Evolutionary conservation across 2,113 vertebrate genomes (phyloP), one percentile per base, ranked within the genome.

Genomic region (Cyanoramphus novaezelandiae): DNA sequence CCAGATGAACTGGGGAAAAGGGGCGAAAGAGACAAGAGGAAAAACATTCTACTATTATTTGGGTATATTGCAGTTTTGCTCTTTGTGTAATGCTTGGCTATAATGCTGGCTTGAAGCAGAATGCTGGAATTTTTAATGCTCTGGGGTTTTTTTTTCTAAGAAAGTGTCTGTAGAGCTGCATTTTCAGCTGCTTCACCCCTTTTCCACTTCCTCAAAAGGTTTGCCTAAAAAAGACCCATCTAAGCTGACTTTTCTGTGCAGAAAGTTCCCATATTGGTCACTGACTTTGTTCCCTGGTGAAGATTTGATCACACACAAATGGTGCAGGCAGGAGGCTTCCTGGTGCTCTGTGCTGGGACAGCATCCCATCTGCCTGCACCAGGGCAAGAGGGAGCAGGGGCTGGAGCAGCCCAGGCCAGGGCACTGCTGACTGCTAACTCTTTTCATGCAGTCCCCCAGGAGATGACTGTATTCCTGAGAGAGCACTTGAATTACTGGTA

Each of bases 401-500:
- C 85, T 52, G 71, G 44, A 31, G 33, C 67, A 62, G 43, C 80
- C 74, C 92, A 8, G 90, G 19, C 11, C 15, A 33, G 72, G 81
- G 29, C 13, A 13, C 18, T 52, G 4, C 81, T 65, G 41, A 13
- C 62, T 49, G 24, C 52, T 95, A 5, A 95, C 46, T 20, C 35
- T 70, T 25, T 86, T 44, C 72, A 29, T 65, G 69, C 98, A 99
- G 99, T 99, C 97, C 99, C 99, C 80, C 97, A 99, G 97, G 99
- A 99, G 97, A 99, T 99, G 99, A 98, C 98, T 0, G 99, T 99
- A n/a, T 99, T 99, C 95, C 72, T 99, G 90, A 97, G 99, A 93
- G 99, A 99, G 92, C 99, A 99, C 96, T 95, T 99, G 80, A 99
- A 99, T 97, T 99, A 99, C 97, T 99, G 99, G 99, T 99, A 99